Conservation (phyloP, 1,140 invertebrate species). For the Magallana gigas region DNA sequence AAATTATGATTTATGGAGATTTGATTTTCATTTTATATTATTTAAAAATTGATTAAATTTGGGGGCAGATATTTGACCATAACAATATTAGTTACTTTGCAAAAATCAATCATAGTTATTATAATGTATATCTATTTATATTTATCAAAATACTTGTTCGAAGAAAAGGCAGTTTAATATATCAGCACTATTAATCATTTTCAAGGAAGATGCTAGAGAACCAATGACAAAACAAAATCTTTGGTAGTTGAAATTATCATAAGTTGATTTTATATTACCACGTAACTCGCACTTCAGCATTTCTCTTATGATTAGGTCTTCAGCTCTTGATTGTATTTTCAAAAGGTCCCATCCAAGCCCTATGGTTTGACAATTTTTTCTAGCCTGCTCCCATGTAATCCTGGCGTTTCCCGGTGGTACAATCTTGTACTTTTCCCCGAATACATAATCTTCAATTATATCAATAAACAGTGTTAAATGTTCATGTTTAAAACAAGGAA, state of each 20-base stretch:
- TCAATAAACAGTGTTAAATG: too few species aligned
- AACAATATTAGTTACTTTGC: too few species aligned
- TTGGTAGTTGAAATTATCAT: too few species aligned
- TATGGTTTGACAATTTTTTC: conserved; percentile 10
- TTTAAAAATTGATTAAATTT: too few species aligned
- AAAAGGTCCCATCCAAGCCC: not conserved
- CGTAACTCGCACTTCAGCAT: not conserved
- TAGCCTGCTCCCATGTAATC: conserved; percentile 9
- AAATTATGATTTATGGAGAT: too few species aligned
- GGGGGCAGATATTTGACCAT: too few species aligned
- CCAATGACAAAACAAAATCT: too few species aligned
- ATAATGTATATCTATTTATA: not conserved
- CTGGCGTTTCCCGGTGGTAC: not conserved
- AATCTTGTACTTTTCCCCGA: conserved; percentile 16
- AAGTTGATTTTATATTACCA: not conserved
- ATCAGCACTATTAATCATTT: not conserved
- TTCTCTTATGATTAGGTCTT: not conserved
- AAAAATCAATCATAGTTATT: not conserved
- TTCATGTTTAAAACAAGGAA: too few species aligned
- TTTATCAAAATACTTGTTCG: too few species aligned
- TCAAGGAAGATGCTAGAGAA: too few species aligned
- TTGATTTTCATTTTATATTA: too few species aligned
- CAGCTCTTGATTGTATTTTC: not conserved
- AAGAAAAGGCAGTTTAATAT: not conserved
- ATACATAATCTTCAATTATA: not conserved